phyloP scores from a whole-genome alignment of 2,888 invertebrate genomes.

The Laspeyria flexula region DNA sequence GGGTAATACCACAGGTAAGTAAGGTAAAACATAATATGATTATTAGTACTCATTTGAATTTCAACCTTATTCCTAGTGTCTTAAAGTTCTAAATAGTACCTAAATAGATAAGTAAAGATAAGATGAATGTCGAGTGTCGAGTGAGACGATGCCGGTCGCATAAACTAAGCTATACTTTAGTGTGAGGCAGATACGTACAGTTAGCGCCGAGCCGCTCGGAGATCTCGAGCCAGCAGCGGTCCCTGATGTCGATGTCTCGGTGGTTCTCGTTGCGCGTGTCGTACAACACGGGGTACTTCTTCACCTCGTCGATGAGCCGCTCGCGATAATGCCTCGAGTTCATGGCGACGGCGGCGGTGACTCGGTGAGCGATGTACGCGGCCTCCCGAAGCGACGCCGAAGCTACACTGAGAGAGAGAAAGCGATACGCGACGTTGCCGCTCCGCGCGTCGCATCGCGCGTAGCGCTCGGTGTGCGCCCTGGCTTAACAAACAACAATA shows the following conservation, averaged over 20 bases:
- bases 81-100: too few species aligned
- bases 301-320: constrained; percentile 76
- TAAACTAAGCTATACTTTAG: constrained; percentile 4
- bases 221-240: constrained; percentile 79
- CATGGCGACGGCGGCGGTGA: constrained; percentile 36
- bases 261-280: constrained; percentile 78
- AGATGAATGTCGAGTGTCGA: too few species aligned
- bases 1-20: too few species aligned
- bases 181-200: constrained; percentile 49
- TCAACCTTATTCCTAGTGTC: too few species aligned
- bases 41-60: too few species aligned
- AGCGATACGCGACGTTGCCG: constrained; percentile 70
- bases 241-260: constrained; percentile 73
- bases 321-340: constrained; percentile 64
- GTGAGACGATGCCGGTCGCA: too few species aligned
- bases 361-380: constrained; percentile 43
- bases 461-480: constrained; percentile 66
- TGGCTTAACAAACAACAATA: constrained; percentile 52
- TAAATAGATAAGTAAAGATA: too few species aligned
- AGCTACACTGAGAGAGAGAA: constrained; percentile 77
- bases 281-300: constrained; percentile 75
- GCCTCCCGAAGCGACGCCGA: constrained; percentile 58
- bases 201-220: constrained; percentile 71
- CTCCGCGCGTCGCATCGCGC: constrained; percentile 58
- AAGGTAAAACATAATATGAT: too few species aligned